Percentiles rank a stretch among this genome's conserved stretches.
These are phyloP conservation scores for Pipistrellus pygmaeus DNA, from an alignment of 2,797 vertebrate species.

Conservation along the genomic window DNA sequence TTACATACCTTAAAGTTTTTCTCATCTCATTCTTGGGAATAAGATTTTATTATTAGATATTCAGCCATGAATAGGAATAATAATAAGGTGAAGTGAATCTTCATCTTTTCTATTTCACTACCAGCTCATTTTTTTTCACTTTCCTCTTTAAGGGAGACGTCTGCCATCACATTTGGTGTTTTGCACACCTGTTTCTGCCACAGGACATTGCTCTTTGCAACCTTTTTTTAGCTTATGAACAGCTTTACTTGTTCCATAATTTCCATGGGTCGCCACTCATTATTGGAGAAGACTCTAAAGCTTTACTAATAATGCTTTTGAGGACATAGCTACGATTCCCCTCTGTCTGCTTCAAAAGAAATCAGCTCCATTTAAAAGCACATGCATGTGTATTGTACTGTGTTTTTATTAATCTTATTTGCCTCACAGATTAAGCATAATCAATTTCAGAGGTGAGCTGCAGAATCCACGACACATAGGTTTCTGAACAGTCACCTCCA, in stretches of 20 bases:
- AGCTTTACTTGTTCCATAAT: constrained; percentile 23
- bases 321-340: neutral
- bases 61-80: neutral
- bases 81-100: neutral
- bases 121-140: neutral
- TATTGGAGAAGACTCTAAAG: neutral
- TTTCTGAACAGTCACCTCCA: neutral
- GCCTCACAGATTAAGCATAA: constrained; percentile 18
- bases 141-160: constrained; percentile 5
- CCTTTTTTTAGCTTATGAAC: constrained; percentile 46
- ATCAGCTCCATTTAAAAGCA: neutral
- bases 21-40: constrained; percentile 30
- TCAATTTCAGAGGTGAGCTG: neutral
- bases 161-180: neutral
- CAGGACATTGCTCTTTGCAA: constrained; percentile 22
- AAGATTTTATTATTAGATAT: constrained; percentile 56
- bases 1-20: constrained; percentile 45
- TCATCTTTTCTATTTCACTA: constrained; percentile 21
- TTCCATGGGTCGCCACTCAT: constrained; percentile 12
- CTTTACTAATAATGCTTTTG: neutral
- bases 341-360: constrained; percentile 6
- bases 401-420: constrained; percentile 1
- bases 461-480: neutral
- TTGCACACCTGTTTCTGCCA: constrained; percentile 46
- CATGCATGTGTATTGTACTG: neutral